Percentiles rank a stretch among this genome's conserved stretches.
These are phyloP conservation scores for Lasioglossum malachurum DNA, from an alignment of 2,888 invertebrate species.

Conservation along the genomic window DNA sequence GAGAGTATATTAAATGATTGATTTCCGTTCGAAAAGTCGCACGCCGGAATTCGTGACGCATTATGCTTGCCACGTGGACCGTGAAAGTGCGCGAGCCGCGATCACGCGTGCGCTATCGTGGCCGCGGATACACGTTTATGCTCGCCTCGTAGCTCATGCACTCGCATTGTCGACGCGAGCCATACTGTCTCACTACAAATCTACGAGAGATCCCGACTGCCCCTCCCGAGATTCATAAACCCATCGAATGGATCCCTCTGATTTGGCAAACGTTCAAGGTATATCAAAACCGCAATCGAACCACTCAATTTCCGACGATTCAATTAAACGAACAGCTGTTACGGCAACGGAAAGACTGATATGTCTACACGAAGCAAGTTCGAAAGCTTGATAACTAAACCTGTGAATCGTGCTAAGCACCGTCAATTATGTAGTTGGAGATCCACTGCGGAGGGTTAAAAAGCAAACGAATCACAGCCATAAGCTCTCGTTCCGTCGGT, in stretches of 20 bases:
- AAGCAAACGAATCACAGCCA: not conserved
- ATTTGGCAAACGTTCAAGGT: not conserved
- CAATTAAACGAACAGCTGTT: not conserved
- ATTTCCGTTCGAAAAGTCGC: slow-evolving; percentile 55
- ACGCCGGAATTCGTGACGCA: slow-evolving; percentile 55
- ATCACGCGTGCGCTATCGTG: slow-evolving; percentile 15
- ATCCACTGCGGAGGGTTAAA: not conserved
- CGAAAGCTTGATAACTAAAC: not conserved
- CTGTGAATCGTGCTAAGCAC: not conserved
- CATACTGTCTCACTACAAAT: not conserved
- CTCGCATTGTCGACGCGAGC: not conserved
- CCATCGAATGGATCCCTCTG: not conserved
- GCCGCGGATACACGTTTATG: not conserved
- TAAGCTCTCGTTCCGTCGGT: not conserved
- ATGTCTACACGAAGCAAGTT: no score
- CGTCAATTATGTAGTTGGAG: not conserved
- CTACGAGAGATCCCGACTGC: not conserved
- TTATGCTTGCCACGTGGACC: slow-evolving; percentile 61
- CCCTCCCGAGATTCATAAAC: not conserved
- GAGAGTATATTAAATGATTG: slow-evolving; percentile 8
- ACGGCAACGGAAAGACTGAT: no score
- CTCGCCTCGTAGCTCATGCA: not conserved
- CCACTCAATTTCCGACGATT: not conserved
- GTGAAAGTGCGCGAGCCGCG: slow-evolving; percentile 54
- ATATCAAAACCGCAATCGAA: not conserved